Conservation (phyloP, 2,888 invertebrate species). For the Eretmocerus hayati region DNA sequence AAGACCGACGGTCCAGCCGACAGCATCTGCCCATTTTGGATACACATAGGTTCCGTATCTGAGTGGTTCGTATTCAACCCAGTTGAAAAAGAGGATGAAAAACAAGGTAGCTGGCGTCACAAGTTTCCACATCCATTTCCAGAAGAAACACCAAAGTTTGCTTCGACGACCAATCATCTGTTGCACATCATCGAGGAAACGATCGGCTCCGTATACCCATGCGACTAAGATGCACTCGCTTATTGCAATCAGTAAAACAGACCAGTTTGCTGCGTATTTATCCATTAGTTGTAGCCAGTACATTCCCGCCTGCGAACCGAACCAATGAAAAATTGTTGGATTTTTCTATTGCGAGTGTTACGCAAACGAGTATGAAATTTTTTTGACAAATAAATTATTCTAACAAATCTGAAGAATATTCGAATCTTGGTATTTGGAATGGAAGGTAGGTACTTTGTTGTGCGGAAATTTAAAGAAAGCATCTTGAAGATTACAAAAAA, state of each 20-base stretch:
- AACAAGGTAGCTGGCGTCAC: slow-evolving; percentile 69
- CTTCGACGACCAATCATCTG: slow-evolving; percentile 70
- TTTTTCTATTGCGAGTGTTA: no score
- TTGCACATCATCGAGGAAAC: slow-evolving; percentile 70
- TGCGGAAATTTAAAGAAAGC: no score
- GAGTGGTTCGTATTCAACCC: slow-evolving; percentile 71
- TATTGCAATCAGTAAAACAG: slow-evolving; percentile 67
- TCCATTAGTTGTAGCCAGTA: slow-evolving; percentile 74
- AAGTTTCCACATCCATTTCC: slow-evolving; percentile 70
- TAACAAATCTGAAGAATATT: no score
- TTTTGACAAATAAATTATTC: no score
- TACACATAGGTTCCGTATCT: slow-evolving; percentile 69
- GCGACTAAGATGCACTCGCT: slow-evolving; percentile 71
- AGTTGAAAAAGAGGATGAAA: slow-evolving; percentile 71
- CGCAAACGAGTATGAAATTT: no score
- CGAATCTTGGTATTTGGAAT: no score
- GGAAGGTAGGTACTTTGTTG: no score
- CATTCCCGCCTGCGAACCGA: slow-evolving; percentile 60
- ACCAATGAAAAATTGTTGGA: no score
- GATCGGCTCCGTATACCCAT: slow-evolving; percentile 76
- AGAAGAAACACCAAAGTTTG: slow-evolving; percentile 60
- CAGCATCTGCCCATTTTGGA: slow-evolving; percentile 70
- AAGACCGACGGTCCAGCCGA: slow-evolving; percentile 72
- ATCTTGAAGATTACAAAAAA: no score
- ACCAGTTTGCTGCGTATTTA: slow-evolving; percentile 73